These are phyloP conservation scores for Hymenopus coronatus DNA, from an alignment of 2,888 invertebrate species.

Conservation along the genomic window DNA sequence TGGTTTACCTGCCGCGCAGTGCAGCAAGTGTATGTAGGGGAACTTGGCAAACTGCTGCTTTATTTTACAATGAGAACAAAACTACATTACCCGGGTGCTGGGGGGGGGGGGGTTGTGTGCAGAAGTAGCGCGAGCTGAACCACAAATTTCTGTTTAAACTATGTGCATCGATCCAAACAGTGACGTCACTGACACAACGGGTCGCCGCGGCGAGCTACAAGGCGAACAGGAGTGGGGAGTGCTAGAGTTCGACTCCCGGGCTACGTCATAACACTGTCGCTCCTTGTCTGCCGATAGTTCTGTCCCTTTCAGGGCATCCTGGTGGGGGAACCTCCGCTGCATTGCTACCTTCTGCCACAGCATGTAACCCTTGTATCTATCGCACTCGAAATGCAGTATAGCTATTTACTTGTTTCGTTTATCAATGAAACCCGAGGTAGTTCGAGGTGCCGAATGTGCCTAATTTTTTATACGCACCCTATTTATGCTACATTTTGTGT, in stretches of 20 bases:
- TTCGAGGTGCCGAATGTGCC: neutral
- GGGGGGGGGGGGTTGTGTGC: too few relatives aligned
- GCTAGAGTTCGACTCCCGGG: conserved; percentile 5
- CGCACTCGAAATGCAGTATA: conserved; percentile 3
- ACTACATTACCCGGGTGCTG: neutral
- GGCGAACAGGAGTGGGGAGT: conserved; percentile 4
- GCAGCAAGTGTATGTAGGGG: neutral
- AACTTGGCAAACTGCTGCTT: neutral
- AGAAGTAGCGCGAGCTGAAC: neutral
- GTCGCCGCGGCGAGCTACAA: neutral
- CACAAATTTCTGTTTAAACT: neutral
- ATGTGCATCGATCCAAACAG: neutral
- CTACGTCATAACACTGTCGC: neutral
- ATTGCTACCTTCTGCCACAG: neutral
- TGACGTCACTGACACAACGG: neutral
- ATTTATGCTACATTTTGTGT: neutral
- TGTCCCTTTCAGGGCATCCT: neutral
- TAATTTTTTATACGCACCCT: neutral
- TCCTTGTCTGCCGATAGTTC: neutral
- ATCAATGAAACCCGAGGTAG: neutral
- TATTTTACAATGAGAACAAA: neutral
- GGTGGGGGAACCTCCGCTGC: neutral
- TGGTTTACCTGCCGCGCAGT: neutral
- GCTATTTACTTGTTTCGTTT: neutral
- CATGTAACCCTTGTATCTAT: neutral